These are phyloP conservation scores for Lasiurus borealis DNA, from an alignment of 2,113 vertebrate species.

Conservation along the genomic window DNA sequence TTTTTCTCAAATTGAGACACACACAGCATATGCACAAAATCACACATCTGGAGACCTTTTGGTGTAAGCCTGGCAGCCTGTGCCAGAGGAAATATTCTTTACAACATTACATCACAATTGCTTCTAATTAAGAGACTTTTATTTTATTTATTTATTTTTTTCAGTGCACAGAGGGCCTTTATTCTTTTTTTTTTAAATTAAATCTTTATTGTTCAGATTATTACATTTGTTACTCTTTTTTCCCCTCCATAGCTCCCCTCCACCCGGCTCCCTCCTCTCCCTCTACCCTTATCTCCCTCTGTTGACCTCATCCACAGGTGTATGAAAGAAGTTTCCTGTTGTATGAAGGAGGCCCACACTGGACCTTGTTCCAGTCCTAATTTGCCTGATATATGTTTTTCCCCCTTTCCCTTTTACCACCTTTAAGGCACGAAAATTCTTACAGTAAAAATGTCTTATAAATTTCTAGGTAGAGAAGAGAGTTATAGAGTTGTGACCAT, in stretches of 20 bases:
- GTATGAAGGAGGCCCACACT: not conserved
- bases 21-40: not conserved
- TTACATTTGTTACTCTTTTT: too few relatives aligned
- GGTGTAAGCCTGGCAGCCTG: not conserved
- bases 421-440: constrained; percentile 3
- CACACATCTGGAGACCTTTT: not conserved
- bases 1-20: not conserved
- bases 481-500: not conserved
- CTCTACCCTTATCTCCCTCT: too few relatives aligned
- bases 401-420: not conserved
- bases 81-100: not conserved
- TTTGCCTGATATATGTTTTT: not conserved
- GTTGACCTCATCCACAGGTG: too few relatives aligned
- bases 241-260: too few relatives aligned
- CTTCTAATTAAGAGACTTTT: constrained; percentile 22
- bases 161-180: too few relatives aligned
- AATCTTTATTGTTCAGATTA: too few relatives aligned
- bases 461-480: not conserved
- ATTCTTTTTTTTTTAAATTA: too few relatives aligned
- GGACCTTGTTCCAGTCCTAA: too few relatives aligned
- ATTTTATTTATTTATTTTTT: too few relatives aligned
- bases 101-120: not conserved
- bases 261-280: too few relatives aligned
- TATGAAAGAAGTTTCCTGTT: not conserved
- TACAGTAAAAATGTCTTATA: not conserved